Base-by-base conservation (phyloP, 2,888 invertebrate genomes). In the Melinopterus prodromus region DNA sequence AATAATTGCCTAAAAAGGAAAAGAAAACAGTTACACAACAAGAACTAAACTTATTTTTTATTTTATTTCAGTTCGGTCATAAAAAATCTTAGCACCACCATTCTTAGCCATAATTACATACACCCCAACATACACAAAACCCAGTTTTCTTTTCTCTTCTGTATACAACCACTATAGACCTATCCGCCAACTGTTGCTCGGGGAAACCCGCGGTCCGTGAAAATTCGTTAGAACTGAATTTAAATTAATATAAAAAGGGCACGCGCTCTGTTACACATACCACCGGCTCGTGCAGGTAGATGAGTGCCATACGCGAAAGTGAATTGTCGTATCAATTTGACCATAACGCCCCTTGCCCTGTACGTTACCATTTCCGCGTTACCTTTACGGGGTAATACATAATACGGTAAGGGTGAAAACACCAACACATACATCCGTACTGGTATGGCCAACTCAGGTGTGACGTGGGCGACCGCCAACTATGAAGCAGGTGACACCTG, bases 401-500 rank as follows among this genome's bases (percentile, higher is more conserved):
- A 6, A 37, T n/a, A 38, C 37, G 75, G 76, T 76, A 75, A 75
- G 80, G 72, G 77, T 74, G 37, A 38, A 70, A 70, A 72, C 70
- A 53, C 72, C 53, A 53, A 12, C 53, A 53, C 53, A 53, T 53
- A 53, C 53, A 53, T 53, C 53, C 53, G 53, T 53, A 12, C 53
- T 12, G 53, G 53, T 53, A 77, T 81, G 81, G 82, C 81, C 82
- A 81, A 82, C 77, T 81, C 81, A 82, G 80, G 82, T 83, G 82
- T 82, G 79, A 85, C 83, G 80, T 82, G 79, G 80, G 83, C 77
- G 81, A 74, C 74, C 74, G 74, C 74, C n/a, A n/a, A 74, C 35
- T 35, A 81, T 78, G 81, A 81, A 82, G 84, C 85, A 84, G 84
- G 84, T 84, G 84, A 84, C 85, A 84, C 84, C 84, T 84, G 85